Evolutionary conservation across 2,888 invertebrate species (phyloP).

Genomic region (Drosophila atripex): DNA sequence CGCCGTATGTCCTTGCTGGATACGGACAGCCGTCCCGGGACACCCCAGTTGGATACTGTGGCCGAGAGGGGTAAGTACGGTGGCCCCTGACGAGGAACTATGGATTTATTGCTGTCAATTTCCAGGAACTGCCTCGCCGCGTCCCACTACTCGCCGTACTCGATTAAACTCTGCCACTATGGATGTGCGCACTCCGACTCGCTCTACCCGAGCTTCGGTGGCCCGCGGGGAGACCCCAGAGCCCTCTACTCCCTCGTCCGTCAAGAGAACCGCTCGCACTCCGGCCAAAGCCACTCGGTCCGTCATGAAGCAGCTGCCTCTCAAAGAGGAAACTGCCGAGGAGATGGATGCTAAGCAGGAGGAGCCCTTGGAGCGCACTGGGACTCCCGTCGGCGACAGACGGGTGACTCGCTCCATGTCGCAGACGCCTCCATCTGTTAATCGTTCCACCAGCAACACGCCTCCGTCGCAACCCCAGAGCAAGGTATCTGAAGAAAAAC

Average conservation of each 20-base stretch:
- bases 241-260: slow-evolving; percentile 42
- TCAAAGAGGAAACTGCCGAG: slow-evolving; percentile 54
- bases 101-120: not conserved
- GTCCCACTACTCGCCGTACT: slow-evolving; percentile 64
- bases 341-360: slow-evolving; percentile 1
- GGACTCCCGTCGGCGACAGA: slow-evolving; percentile 24
- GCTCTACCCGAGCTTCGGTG: slow-evolving; percentile 56
- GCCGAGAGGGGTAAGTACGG: slow-evolving; percentile 50
- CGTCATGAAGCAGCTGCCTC: slow-evolving; percentile 41
- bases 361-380: not conserved
- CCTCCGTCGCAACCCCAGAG: not conserved
- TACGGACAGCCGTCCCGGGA: slow-evolving; percentile 48
- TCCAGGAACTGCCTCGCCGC: slow-evolving; percentile 50
- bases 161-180: slow-evolving; percentile 55
- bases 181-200: slow-evolving; percentile 65
- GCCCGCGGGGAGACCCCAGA: slow-evolving; percentile 58
- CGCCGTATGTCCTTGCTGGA: slow-evolving; percentile 60
- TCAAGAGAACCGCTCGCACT: slow-evolving; percentile 46
- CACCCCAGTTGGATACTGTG: slow-evolving; percentile 53
- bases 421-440: slow-evolving; percentile 43
- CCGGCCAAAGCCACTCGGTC: slow-evolving; percentile 42
- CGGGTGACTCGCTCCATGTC: slow-evolving; percentile 71
- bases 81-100: not conserved
- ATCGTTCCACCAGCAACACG: not conserved
- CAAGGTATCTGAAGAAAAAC: not conserved